A percentile compares a stretch with the other conserved stretches of the same genome.
Evolutionary conservation across 2,888 invertebrate genomes (phyloP).

Genomic region (Drosophila cyrtoloma): DNA sequence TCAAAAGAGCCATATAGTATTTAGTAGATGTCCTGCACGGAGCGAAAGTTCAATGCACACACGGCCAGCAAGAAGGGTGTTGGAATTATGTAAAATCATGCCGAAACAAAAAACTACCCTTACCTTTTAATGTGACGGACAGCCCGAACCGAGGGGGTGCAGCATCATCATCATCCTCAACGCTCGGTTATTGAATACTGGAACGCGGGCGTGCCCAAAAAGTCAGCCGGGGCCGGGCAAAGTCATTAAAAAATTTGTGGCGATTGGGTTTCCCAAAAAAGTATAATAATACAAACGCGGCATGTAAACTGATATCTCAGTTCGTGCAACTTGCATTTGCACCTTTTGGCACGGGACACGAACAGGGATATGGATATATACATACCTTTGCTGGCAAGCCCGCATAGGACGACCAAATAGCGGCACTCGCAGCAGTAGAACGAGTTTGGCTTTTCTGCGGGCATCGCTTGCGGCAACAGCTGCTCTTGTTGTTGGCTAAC

Average conservation of each 20-base stretch:
- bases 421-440: constrained; percentile 26
- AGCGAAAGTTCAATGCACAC: constrained; percentile 57
- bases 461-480: constrained; percentile 47
- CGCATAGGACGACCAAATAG: constrained; percentile 60
- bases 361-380: constrained; percentile 9
- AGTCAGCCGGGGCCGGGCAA: constrained; percentile 55
- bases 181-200: constrained; percentile 54
- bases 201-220: constrained; percentile 62
- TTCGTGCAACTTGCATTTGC: constrained; percentile 65
- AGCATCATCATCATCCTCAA: constrained; percentile 37
- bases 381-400: constrained; percentile 59
- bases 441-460: constrained; percentile 66
- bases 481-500: constrained; percentile 19
- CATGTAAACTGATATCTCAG: constrained; percentile 70
- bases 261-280: constrained; percentile 59
- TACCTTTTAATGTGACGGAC: constrained; percentile 21
- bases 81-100: constrained; percentile 79
- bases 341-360: constrained; percentile 76
- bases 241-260: constrained; percentile 74
- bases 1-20: constrained; percentile 69
- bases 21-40: constrained; percentile 68
- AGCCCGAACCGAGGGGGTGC: constrained; percentile 37
- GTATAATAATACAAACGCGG: constrained; percentile 38
- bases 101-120: constrained; percentile 63
- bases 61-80: constrained; percentile 40